These are phyloP conservation scores for Akabosia matsudoensis DNA, from an alignment of 1,140 invertebrate genomes.

Conservation along the genomic window DNA sequence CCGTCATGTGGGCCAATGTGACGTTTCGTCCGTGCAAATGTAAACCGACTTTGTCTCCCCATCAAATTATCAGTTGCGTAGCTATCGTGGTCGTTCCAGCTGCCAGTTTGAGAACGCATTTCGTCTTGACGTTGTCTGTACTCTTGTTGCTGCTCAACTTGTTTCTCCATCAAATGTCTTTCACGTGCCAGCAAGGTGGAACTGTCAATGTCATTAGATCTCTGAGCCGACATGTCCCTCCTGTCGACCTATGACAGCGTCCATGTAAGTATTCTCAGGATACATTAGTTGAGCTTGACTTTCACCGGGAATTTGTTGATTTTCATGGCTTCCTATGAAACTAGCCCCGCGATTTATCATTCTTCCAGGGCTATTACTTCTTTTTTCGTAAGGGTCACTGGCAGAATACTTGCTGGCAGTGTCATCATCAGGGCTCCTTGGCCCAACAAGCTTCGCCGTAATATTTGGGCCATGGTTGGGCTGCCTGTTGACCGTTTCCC, in stretches of 20 bases:
- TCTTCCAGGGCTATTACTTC: not conserved
- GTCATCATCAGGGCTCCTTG: no score
- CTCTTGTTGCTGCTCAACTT: not conserved
- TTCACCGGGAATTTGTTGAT: not conserved
- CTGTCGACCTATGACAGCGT: not conserved
- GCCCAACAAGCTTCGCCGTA: no score
- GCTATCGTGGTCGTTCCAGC: not conserved
- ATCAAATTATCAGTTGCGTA: not conserved
- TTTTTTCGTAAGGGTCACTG: slow-evolving; percentile 13
- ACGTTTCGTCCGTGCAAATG: slow-evolving; percentile 20
- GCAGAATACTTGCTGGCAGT: not conserved
- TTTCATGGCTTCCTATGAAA: not conserved
- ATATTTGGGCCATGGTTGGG: no score
- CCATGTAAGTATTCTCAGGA: not conserved
- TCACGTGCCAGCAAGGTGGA: not conserved
- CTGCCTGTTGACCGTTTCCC: no score
- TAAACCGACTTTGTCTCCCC: not conserved
- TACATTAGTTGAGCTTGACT: not conserved
- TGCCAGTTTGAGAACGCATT: not conserved
- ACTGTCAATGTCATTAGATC: not conserved
- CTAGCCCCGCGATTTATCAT: not conserved
- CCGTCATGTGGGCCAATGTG: slow-evolving; percentile 47
- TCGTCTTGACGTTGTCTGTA: not conserved
- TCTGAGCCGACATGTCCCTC: not conserved
- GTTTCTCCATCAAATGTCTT: not conserved